phyloP scores from a whole-genome alignment of 2,113 vertebrate species.

The Meleagris gallopavo region DNA sequence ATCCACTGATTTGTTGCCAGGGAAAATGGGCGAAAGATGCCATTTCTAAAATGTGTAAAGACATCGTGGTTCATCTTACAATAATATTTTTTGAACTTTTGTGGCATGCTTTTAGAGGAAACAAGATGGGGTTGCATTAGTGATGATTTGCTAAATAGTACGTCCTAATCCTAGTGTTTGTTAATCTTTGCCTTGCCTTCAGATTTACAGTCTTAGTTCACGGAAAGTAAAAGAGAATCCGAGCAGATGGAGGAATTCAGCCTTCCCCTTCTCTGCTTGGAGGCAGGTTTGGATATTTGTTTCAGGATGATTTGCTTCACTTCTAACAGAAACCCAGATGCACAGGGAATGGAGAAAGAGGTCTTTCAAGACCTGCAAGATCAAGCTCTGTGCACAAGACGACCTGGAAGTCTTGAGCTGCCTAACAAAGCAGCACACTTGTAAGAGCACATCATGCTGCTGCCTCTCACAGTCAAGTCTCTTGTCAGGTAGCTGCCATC shows the following conservation, averaged over 20 bases:
- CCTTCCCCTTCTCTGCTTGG: conserved; percentile 68
- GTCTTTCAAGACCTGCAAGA: not conserved
- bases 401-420: not conserved
- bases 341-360: not conserved
- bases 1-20: conserved; percentile 43
- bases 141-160: conserved; percentile 75
- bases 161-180: conserved; percentile 78
- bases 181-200: conserved; percentile 75
- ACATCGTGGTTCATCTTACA: conserved; percentile 74
- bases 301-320: conserved; percentile 7
- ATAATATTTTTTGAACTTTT: conserved; percentile 75
- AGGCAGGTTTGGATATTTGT: conserved; percentile 69
- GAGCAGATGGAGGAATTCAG: conserved; percentile 66
- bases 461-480: not conserved
- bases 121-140: conserved; percentile 70
- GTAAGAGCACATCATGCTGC: rapidly evolving
- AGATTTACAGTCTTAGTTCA: conserved; percentile 74
- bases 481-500: rapidly evolving
- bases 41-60: conserved; percentile 66
- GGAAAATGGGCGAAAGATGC: conserved; percentile 61
- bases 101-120: conserved; percentile 75
- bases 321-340: not conserved
- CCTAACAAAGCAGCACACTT: rapidly evolving
- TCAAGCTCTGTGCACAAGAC: not conserved
- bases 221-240: conserved; percentile 72